Evolutionary conservation across 2,888 invertebrate genomes (phyloP).

Genomic region (Micropterix aruncella): DNA sequence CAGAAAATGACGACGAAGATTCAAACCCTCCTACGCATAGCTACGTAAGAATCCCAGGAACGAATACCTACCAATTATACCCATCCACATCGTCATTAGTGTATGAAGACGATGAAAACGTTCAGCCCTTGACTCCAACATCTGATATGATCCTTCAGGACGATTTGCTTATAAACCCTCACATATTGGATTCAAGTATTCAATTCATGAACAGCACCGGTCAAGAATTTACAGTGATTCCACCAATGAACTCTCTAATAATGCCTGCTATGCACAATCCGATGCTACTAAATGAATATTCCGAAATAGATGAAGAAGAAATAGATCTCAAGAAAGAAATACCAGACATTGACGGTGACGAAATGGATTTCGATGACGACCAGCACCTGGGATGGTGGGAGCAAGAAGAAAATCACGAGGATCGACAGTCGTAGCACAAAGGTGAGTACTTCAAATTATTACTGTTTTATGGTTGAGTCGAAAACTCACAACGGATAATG

Average conservation of each 20-base stretch:
- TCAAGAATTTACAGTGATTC: constrained; percentile 37
- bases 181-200: constrained; percentile 34
- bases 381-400: constrained; percentile 39
- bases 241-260: constrained; percentile 22
- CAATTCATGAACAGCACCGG: constrained; percentile 34
- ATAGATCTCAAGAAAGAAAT: constrained; percentile 28
- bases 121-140: constrained; percentile 37
- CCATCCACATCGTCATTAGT: constrained; percentile 33
- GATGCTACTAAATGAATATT: constrained; percentile 25
- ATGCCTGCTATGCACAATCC: constrained; percentile 23
- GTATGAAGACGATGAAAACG: constrained; percentile 49
- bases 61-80: constrained; percentile 49
- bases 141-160: constrained; percentile 35
- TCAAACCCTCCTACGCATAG: constrained; percentile 27
- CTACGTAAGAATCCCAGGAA: constrained; percentile 42
- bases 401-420: constrained; percentile 14
- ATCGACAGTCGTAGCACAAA: neutral
- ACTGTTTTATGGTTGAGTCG: too few relatives aligned
- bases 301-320: constrained; percentile 36
- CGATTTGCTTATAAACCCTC: constrained; percentile 28
- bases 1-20: constrained; percentile 27
- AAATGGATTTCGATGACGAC: constrained; percentile 14
- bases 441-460: too few relatives aligned
- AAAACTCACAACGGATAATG: too few relatives aligned
- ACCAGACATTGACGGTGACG: constrained; percentile 16